Evolutionary conservation across 2,888 invertebrate genomes (phyloP), one percentile per base, ranked within the genome.

Genomic region (Caenorhabditis uteleia): DNA sequence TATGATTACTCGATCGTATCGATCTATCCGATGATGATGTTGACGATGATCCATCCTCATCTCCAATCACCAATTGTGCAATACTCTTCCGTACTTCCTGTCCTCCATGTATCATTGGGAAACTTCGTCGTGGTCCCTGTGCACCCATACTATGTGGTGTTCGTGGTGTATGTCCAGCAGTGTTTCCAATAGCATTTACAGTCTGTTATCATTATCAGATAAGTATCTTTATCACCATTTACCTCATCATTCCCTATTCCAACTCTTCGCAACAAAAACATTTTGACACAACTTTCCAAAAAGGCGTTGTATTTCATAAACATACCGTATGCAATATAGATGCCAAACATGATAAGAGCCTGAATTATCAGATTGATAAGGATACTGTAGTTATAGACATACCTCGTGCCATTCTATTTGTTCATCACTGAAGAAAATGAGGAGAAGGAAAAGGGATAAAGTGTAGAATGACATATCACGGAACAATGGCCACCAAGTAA

Each of bases 221-320:
- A 10, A 1, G 27, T 50, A 4, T 46, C 57, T 5, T 47, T 21
- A 18, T 43, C 39, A 7, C 38, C 25, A 1, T 48, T 39, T 2
- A 31, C 50, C 25, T 49, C 53, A 29, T 64, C 57, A 18, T 44
- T 57, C 14, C 62, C 62, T n/a, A 64, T 64, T 14, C 62, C 62
- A 3, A 64, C 45, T 34, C 40, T 44, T 20, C 54, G 53, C 38
- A 59, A 56, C 34, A 68, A 29, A 18, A 55, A 58, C 23, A 54
- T 44, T 43, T 77, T 77, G 3, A 68, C 67, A 27, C 50, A 61
- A n/a, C 53, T 27, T 54, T 81, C 81, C 31, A 78, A 20, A 26
- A 62, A 56, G 26, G 58, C 70, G 58, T 82, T 82, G 59, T 70
- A 78, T 46, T 82, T 82, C 82, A 82, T 82, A 46, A 82, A 78